Percentiles rank a stretch among this genome's conserved stretches.
Evolutionary conservation across 2,797 vertebrate genomes (phyloP).

Genomic region (Anguilla marmorata): DNA sequence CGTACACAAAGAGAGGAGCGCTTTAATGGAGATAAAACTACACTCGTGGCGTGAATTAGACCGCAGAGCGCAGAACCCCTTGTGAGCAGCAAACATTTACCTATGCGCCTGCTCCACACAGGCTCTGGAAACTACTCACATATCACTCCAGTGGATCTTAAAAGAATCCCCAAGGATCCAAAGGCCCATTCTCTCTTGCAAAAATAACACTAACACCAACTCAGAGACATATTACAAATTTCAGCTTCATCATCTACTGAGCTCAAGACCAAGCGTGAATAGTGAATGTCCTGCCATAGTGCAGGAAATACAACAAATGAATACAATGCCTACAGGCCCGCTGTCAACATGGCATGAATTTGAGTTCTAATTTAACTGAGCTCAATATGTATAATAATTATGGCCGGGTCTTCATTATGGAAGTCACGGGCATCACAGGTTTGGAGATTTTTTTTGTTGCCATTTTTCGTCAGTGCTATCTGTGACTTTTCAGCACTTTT

Average conservation of each 20-base stretch:
- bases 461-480: too few species aligned
- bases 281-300: neutral
- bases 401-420: too few species aligned
- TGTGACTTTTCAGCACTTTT: too few species aligned
- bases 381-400: too few species aligned
- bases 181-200: neutral
- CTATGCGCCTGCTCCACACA: too few species aligned
- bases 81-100: neutral
- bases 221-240: neutral
- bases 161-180: constrained; percentile 7
- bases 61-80: neutral
- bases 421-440: too few species aligned
- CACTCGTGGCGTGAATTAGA: neutral
- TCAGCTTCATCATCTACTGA: neutral
- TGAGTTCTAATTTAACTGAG: too few species aligned
- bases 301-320: neutral
- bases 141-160: neutral
- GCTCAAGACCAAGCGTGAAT: neutral
- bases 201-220: constrained; percentile 7
- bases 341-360: too few species aligned
- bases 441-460: too few species aligned
- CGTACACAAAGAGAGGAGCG: neutral
- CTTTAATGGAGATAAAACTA: neutral
- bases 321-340: neutral
- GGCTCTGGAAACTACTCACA: constrained; percentile 7